A percentile compares a stretch with the other conserved stretches of the same genome.
Evolutionary conservation across 1,140 invertebrate genomes (phyloP).

Genomic region (Drosophila nikananu): DNA sequence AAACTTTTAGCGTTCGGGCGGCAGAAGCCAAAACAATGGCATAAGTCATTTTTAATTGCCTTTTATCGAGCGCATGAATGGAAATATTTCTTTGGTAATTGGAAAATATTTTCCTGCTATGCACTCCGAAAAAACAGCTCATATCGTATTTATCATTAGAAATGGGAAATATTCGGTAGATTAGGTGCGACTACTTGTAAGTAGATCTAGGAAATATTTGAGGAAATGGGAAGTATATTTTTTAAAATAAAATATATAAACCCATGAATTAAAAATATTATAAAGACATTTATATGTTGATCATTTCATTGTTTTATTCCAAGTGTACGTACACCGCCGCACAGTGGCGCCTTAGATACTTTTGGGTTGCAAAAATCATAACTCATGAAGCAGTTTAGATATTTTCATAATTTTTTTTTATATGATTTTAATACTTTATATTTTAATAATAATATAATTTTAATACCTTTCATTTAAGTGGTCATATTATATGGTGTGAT

Average conservation of each 20-base stretch:
- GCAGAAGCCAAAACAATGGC: slow-evolving; percentile 51
- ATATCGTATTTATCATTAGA: background rate
- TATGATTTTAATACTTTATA: too few relatives aligned
- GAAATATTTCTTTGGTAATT: slow-evolving; percentile 55
- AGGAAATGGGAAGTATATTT: background rate
- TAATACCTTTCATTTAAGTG: too few relatives aligned
- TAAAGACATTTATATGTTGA: background rate
- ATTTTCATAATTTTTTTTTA: too few relatives aligned
- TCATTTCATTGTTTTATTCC: background rate
- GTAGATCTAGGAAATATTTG: background rate
- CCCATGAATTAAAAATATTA: background rate
- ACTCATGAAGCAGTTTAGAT: too few relatives aligned
- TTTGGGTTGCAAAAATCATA: too few relatives aligned
- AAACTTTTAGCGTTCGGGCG: slow-evolving; percentile 29
- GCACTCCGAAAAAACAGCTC: background rate
- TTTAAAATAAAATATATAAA: background rate
- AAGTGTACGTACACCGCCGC: background rate
- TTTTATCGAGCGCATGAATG: slow-evolving; percentile 61
- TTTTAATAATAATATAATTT: too few relatives aligned
- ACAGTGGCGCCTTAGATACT: too few relatives aligned
- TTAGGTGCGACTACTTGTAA: background rate
- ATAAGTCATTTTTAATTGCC: slow-evolving; percentile 67
- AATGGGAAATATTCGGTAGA: background rate
- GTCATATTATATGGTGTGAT: too few relatives aligned
- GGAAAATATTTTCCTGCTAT: slow-evolving; percentile 52